Percentiles rank a stretch among this genome's conserved stretches.
Evolutionary conservation across 2,888 invertebrate species (phyloP).

Genomic region (Choristoneura rosaceana): DNA sequence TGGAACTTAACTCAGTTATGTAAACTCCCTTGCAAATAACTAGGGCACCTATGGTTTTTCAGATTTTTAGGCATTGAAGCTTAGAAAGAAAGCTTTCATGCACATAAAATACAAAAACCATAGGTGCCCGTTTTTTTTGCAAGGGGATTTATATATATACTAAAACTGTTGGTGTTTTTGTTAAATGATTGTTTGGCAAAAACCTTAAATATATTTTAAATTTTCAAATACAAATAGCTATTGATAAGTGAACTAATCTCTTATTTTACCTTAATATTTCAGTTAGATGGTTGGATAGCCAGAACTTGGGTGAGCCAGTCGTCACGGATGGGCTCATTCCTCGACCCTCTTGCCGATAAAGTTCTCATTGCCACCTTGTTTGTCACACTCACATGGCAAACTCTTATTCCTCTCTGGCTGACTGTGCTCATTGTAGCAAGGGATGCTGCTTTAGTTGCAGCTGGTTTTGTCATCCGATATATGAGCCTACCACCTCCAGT

Average conservation of each 20-base stretch:
- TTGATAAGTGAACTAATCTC: not conserved
- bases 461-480: conserved; percentile 96
- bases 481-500: conserved; percentile 95
- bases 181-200: no score
- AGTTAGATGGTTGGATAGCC: conserved; percentile 99
- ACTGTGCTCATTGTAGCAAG: conserved; percentile 93
- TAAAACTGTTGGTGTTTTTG: no score
- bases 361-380: conserved; percentile 95
- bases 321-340: conserved; percentile 96
- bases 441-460: conserved; percentile 92
- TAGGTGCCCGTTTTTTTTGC: no score
- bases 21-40: no score
- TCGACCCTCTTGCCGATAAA: conserved; percentile 99
- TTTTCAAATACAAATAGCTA: no score
- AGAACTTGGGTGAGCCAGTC: conserved; percentile 96
- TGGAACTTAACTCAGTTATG: no score
- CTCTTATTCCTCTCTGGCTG: conserved; percentile 92
- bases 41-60: no score
- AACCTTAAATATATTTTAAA: no score
- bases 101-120: no score
- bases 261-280: conserved; percentile 47
- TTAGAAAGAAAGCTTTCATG: no score
- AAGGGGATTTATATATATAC: no score
- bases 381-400: conserved; percentile 93
- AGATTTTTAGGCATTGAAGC: no score